Evolutionary conservation across 1,140 invertebrate species (phyloP).

Genomic region (Eumaeus atala): DNA sequence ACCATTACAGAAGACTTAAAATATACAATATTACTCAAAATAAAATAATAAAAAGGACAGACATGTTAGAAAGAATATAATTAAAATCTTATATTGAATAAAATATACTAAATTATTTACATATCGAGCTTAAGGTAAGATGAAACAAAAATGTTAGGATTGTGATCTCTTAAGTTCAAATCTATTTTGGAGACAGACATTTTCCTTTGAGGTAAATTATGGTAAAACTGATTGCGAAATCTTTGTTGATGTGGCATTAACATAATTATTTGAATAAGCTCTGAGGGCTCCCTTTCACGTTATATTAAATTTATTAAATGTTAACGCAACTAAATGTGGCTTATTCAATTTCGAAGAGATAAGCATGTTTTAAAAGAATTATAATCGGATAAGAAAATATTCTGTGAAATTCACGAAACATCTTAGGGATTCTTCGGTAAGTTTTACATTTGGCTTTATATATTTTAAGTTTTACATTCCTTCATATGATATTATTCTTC

Average conservation of each 20-base stretch:
- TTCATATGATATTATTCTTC: no score
- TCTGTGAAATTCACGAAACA: no score
- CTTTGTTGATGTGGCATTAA: conserved; percentile 11
- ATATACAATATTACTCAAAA: no score
- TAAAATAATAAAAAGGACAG: neutral
- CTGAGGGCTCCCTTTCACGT: conserved; percentile 4
- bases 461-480: no score
- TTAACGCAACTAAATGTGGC: conserved; percentile 3
- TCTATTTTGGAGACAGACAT: conserved; percentile 7
- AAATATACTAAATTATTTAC: conserved; percentile 6
- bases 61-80: neutral
- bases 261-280: conserved; percentile 10
- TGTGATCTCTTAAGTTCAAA: conserved; percentile 8
- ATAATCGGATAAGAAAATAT: no score
- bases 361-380: neutral
- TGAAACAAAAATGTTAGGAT: conserved; percentile 8
- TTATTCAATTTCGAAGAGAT: conserved; percentile 5
- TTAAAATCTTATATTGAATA: neutral
- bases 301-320: conserved; percentile 1
- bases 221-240: conserved; percentile 5
- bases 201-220: conserved; percentile 10
- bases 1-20: no score
- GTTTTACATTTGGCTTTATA: no score
- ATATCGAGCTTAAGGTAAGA: conserved; percentile 4
- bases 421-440: no score